These are phyloP conservation scores for Thaumatotibia leucotreta DNA, from an alignment of 1,140 invertebrate species.

Conservation along the genomic window DNA sequence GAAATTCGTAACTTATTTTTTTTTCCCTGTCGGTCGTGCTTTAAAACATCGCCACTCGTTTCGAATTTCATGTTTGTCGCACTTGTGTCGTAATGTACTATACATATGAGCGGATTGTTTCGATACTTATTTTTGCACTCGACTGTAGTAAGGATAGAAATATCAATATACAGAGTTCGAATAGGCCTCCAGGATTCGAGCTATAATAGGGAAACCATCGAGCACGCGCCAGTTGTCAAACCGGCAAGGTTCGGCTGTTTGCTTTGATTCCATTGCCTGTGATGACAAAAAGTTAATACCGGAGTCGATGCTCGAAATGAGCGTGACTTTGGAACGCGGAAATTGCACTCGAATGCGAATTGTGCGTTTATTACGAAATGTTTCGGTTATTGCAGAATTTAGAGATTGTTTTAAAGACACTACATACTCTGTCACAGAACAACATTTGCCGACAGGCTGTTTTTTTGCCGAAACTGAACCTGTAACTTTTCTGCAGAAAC, in stretches of 20 bases:
- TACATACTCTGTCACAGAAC: background rate
- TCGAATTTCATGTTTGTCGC: no score
- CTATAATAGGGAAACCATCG: slow-evolving; percentile 6
- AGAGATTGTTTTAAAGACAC: background rate
- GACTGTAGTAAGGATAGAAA: no score
- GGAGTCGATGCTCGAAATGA: background rate
- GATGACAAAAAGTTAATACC: slow-evolving; percentile 9
- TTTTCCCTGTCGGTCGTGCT: no score
- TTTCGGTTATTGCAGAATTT: background rate
- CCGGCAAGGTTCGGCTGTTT: slow-evolving; percentile 4
- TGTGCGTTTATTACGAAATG: background rate
- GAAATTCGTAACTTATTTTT: no score
- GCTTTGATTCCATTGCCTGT: slow-evolving; percentile 13
- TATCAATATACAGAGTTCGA: no score
- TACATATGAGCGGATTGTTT: no score
- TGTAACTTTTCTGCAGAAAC: no score
- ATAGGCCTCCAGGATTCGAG: background rate
- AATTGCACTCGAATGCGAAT: background rate
- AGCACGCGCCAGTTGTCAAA: background rate
- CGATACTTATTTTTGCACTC: no score
- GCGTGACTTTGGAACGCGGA: background rate
- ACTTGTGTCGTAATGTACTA: no score
- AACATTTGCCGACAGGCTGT: no score
- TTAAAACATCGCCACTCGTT: no score
- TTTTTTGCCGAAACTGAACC: no score